Conservation (phyloP, 2,113 vertebrate species). For the Saccopteryx bilineata region DNA sequence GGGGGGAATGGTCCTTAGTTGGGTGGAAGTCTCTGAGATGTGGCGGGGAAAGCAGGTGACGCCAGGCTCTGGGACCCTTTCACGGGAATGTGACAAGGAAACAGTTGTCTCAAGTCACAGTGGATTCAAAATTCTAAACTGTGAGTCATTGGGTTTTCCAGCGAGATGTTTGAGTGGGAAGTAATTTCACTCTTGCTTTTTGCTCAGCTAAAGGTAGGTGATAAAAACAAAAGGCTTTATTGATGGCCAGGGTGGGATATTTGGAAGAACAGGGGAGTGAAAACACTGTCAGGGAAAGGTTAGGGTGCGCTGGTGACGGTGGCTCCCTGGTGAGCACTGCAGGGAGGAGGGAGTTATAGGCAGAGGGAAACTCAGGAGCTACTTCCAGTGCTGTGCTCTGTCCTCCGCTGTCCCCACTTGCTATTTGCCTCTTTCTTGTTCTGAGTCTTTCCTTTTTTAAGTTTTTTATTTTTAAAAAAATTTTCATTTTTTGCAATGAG, state of each 20-base stretch:
- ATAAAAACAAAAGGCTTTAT: conserved; percentile 53
- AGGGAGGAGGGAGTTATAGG: not conserved
- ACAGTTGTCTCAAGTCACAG: conserved; percentile 34
- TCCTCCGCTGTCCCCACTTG: not conserved
- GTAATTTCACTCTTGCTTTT: conserved; percentile 45
- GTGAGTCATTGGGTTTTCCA: conserved; percentile 41
- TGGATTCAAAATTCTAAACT: conserved; percentile 49
- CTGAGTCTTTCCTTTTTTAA: not conserved
- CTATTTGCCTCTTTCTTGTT: not conserved
- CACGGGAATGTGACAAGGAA: conserved; percentile 6
- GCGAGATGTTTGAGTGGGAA: conserved; percentile 55
- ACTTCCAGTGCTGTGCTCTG: not conserved
- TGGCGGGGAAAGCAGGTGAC: not conserved
- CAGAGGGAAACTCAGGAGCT: not conserved
- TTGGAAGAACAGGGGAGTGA: conserved; percentile 36
- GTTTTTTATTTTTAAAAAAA: no score
- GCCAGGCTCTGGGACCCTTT: not conserved
- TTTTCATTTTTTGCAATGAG: no score
- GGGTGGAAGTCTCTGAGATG: not conserved
- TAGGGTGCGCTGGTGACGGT: not conserved
- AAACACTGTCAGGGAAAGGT: not conserved
- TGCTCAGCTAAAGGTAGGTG: not conserved
- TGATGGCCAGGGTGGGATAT: conserved; percentile 25
- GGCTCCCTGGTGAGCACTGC: not conserved
- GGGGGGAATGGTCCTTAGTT: not conserved